Evolutionary conservation across 2,888 invertebrate genomes (phyloP).

Genomic region (Cataglyphis altisquamis): DNA sequence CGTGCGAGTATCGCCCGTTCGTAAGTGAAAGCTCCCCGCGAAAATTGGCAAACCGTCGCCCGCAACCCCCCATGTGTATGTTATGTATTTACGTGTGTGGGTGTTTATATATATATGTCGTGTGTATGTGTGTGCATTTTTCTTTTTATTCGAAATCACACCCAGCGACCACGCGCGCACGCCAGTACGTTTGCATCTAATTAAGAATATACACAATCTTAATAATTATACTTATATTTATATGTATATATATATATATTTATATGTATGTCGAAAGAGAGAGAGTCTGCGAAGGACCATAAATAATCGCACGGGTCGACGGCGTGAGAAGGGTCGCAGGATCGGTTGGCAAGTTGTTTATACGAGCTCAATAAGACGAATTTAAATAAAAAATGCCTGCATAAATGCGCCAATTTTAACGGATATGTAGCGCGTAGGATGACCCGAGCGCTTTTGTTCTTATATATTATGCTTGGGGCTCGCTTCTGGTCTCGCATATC

Average conservation of each 20-base stretch:
- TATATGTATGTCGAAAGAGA: slow-evolving; percentile 54
- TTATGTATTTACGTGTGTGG: background rate
- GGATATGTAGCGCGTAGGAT: slow-evolving; percentile 78
- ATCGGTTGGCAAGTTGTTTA: slow-evolving; percentile 60
- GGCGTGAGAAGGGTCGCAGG: slow-evolving; percentile 59
- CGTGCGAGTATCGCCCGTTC: slow-evolving; percentile 47
- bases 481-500: slow-evolving; percentile 46
- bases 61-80: slow-evolving; percentile 56
- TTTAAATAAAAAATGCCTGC: slow-evolving; percentile 79
- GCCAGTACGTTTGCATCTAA: slow-evolving; percentile 47
- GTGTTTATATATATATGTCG: background rate
- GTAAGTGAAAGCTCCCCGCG: slow-evolving; percentile 56
- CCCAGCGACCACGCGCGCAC: slow-evolving; percentile 55
- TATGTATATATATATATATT: slow-evolving; percentile 55
- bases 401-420: slow-evolving; percentile 81
- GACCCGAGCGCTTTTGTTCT: slow-evolving; percentile 66
- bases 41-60: slow-evolving; percentile 63
- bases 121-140: background rate
- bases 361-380: slow-evolving; percentile 48
- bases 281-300: slow-evolving; percentile 65
- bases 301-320: slow-evolving; percentile 58
- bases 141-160: slow-evolving; percentile 13
- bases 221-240: slow-evolving; percentile 51
- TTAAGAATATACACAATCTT: slow-evolving; percentile 70
- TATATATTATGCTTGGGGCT: slow-evolving; percentile 18